Evolutionary conservation across 2,113 vertebrate genomes (phyloP).

Genomic region (Cyanocitta stelleri): DNA sequence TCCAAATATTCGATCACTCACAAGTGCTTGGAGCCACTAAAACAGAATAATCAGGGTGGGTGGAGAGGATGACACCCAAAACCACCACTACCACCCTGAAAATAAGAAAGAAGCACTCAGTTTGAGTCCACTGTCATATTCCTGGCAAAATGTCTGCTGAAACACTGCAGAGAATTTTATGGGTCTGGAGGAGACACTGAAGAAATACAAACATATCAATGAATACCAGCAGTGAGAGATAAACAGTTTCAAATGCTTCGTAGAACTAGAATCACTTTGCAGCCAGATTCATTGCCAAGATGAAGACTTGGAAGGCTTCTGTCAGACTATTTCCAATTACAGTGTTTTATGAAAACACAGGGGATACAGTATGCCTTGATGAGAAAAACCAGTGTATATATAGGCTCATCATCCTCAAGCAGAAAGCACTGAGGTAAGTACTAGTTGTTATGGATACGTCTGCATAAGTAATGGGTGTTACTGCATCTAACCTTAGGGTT

Average conservation of each 20-base stretch:
- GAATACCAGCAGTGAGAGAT: conserved; percentile 55
- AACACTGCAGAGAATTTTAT: conserved; percentile 53
- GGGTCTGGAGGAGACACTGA: conserved; percentile 41
- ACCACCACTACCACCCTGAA: background rate
- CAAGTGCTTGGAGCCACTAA: background rate
- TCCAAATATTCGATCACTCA: background rate
- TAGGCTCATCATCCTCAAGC: background rate
- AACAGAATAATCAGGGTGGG: background rate
- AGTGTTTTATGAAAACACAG: conserved; percentile 34
- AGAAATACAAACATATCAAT: conserved; percentile 68
- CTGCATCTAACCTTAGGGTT: conserved; percentile 14
- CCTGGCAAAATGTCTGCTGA: conserved; percentile 6
- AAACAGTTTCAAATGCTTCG: conserved; percentile 67
- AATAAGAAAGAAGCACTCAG: background rate
- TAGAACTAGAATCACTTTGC: conserved; percentile 47
- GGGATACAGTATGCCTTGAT: background rate
- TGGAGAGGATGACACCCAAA: background rate
- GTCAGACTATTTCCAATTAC: conserved; percentile 43
- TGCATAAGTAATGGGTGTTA: conserved; percentile 31
- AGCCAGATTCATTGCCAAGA: conserved; percentile 55
- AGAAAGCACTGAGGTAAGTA: conserved; percentile 36
- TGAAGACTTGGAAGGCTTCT: conserved; percentile 44
- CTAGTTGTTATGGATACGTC: conserved; percentile 21
- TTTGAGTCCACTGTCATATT: conserved; percentile 8
- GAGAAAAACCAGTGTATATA: conserved; percentile 45